Base-by-base conservation (phyloP, 2,797 vertebrate species). In the Octomys mimax region DNA sequence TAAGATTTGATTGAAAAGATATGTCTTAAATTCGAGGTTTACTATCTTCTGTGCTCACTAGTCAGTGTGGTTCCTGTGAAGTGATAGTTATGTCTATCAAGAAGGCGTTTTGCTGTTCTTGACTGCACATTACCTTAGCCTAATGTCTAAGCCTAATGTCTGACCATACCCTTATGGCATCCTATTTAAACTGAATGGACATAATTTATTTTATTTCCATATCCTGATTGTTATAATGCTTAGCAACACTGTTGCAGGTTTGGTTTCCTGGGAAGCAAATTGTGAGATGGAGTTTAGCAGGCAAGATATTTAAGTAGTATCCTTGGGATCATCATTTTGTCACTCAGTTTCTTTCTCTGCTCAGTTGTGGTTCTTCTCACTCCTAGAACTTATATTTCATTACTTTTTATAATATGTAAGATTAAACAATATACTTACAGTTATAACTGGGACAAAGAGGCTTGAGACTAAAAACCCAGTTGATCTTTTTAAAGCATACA, bases 181-280 rank as follows among this genome's bases (percentile, higher is more conserved):
- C 28, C 64, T 79, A 81, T 42, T 95, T 80, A 92, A 95, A 68
- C 79, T 68, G n/a, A 97, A 94, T 91, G 54, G 85, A 86, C 11
- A 64, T 39, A 71, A 89, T 88, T 86, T 83, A 85, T 93, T 94
- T 59, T 73, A 89, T 91, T 95, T 96, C 59, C 49, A 85, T 68
- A 75, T 1, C 31, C 71, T 89, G 93, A 87, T 39, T 92, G 80
- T 86, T 95, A 46, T 89, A 88, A 94, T 96, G 91, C 83, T 62
- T 54, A 96, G 92, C 83, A 96, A 91, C 42, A 49, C 57, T 66
- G 1, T 36, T 87, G 31, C 71, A 91, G n/a, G 54, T 28, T 80
- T 49, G 71, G 62, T 92, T 95, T 94, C 95, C 88, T 36, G 39
- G 94, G 85, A 98, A 88, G 87, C 81, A 70, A 70, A 71, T 83